Conservation (phyloP, 2,113 vertebrate genomes). For the Myotis yumanensis region DNA sequence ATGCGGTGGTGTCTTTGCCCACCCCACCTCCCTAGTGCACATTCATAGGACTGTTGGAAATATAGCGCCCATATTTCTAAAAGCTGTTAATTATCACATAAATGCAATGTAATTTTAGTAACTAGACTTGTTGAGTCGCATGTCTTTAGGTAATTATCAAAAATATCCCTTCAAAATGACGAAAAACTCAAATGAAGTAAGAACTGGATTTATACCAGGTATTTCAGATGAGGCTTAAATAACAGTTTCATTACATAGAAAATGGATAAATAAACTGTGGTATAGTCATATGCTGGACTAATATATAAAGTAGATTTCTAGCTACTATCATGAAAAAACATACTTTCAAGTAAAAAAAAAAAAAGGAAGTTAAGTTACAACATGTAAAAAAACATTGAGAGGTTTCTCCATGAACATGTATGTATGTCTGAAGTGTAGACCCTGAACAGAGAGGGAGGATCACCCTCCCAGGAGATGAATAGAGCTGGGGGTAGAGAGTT, state of each 20-base stretch:
- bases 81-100: neutral
- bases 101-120: neutral
- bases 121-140: neutral
- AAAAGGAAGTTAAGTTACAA: neutral
- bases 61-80: neutral
- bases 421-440: neutral
- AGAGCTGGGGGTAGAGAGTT: neutral
- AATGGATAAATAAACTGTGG: neutral
- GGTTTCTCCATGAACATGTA: neutral
- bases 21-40: rapidly evolving
- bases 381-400: neutral
- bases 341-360: neutral
- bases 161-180: neutral
- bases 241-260: neutral
- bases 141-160: constrained; percentile 4
- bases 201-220: neutral
- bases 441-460: neutral
- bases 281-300: neutral
- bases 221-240: neutral
- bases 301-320: neutral
- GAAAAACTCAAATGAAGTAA: neutral
- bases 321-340: neutral
- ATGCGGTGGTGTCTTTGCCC: neutral
- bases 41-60: neutral
- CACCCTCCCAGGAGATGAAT: rapidly evolving